Evolutionary conservation across 2,888 invertebrate species (phyloP).

Genomic region (Euzophera pinguis): DNA sequence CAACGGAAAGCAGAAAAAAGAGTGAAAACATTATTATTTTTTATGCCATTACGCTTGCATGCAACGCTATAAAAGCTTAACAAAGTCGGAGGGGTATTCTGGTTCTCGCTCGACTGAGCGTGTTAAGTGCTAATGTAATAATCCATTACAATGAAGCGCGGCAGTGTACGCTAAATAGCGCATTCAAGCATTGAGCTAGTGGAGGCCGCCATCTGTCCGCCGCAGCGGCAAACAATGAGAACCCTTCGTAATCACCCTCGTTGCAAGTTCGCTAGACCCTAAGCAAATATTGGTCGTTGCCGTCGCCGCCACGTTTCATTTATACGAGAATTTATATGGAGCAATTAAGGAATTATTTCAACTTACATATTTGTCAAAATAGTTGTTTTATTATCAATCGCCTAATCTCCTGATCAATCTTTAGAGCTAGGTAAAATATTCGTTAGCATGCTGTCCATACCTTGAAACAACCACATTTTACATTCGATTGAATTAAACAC

Average conservation of each 20-base stretch:
- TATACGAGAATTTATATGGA: conserved; percentile 34
- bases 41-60: conserved; percentile 54
- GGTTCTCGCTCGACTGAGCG: conserved; percentile 71
- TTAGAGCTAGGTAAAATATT: no score
- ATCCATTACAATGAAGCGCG: conserved; percentile 77
- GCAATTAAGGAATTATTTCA: no score
- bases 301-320: conserved; percentile 40
- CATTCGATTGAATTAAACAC: conserved; percentile 16
- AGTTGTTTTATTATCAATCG: no score
- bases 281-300: conserved; percentile 65
- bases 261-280: conserved; percentile 64
- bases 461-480: conserved; percentile 17
- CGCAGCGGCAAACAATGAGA: conserved; percentile 62
- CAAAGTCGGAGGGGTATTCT: conserved; percentile 61
- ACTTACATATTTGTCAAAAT: no score
- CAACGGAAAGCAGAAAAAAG: conserved; percentile 35
- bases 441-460: not conserved
- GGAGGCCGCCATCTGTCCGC: conserved; percentile 72
- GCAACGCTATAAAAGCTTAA: conserved; percentile 51
- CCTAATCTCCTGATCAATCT: no score
- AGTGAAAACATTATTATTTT: conserved; percentile 49
- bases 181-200: conserved; percentile 66
- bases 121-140: conserved; percentile 79
- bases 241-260: conserved; percentile 68
- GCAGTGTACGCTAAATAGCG: conserved; percentile 76